Conservation (phyloP, 2,888 invertebrate species). For the Acanthopleura granulata region DNA sequence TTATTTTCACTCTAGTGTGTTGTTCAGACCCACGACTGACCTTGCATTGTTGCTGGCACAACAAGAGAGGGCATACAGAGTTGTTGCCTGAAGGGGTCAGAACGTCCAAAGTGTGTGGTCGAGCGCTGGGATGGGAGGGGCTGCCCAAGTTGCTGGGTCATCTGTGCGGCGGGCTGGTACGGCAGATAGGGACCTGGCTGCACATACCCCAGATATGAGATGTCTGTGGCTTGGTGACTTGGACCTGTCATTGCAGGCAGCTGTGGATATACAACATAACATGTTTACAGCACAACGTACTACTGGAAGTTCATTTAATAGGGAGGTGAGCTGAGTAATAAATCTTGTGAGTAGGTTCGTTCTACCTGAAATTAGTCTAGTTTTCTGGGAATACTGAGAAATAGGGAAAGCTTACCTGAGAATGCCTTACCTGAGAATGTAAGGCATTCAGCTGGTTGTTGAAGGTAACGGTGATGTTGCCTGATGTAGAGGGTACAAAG, state of each 20-base stretch:
- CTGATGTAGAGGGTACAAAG: conserved; percentile 75
- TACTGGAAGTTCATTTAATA: no score
- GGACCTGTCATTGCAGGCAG: conserved; percentile 39
- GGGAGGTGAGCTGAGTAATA: no score
- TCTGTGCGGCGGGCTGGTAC: conserved; percentile 63
- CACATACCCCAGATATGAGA: conserved; percentile 77
- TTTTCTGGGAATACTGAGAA: neutral
- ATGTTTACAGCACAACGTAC: no score
- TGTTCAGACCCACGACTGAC: neutral
- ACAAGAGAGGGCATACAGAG: conserved; percentile 94
- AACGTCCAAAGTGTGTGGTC: conserved; percentile 68
- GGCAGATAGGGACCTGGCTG: conserved; percentile 72
- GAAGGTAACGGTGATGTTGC: conserved; percentile 92
- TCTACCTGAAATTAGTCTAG: no score
- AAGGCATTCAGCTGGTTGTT: conserved; percentile 76
- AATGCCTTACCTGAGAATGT: conserved; percentile 64
- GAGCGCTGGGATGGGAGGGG: conserved; percentile 65
- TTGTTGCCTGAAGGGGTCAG: conserved; percentile 87
- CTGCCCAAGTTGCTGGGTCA: conserved; percentile 55
- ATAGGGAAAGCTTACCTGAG: conserved; percentile 14
- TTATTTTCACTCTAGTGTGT: no score
- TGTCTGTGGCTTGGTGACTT: conserved; percentile 50
- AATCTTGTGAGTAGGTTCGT: no score
- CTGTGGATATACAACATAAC: conserved; percentile 26
- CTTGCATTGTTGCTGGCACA: conserved; percentile 81